These are phyloP conservation scores for Tetropium fuscum DNA, from an alignment of 2,888 invertebrate genomes.

Conservation along the genomic window DNA sequence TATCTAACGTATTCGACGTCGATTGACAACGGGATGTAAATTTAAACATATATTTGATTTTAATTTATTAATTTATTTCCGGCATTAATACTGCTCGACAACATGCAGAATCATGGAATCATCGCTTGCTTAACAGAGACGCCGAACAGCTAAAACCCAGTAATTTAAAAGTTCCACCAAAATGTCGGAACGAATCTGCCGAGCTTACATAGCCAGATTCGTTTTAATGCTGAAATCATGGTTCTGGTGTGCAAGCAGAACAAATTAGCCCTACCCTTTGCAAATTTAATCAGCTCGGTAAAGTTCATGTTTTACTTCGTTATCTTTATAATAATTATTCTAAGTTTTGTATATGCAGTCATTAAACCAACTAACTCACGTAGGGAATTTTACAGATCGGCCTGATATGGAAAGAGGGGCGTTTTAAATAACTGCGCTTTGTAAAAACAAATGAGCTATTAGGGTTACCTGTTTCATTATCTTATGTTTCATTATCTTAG, in stretches of 20 bases:
- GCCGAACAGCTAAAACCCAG: slow-evolving; percentile 12
- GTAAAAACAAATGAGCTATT: too few relatives aligned
- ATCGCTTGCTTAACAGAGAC: slow-evolving; percentile 6
- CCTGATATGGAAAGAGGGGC: neutral
- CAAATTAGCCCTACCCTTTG: slow-evolving; percentile 8
- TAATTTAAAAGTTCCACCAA: slow-evolving; percentile 13
- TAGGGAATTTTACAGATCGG: neutral
- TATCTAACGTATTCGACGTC: too few relatives aligned
- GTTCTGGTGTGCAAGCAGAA: neutral
- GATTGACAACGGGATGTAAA: too few relatives aligned
- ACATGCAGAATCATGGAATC: too few relatives aligned
- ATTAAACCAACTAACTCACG: neutral
- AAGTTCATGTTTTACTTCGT: slow-evolving; percentile 16
- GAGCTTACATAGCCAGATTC: slow-evolving; percentile 19
- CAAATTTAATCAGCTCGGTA: slow-evolving; percentile 18
- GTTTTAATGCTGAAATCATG: slow-evolving; percentile 2
- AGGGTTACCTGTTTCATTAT: too few relatives aligned
- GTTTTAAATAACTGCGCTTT: too few relatives aligned
- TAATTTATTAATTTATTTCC: too few relatives aligned
- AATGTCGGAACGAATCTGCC: slow-evolving; percentile 3
- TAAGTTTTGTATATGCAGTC: neutral
- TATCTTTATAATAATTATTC: slow-evolving; percentile 10
- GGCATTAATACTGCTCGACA: too few relatives aligned
- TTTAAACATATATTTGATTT: too few relatives aligned
- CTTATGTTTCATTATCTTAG: too few relatives aligned